Percentiles rank a stretch among this genome's conserved stretches.
Evolutionary conservation across 1,140 invertebrate genomes (phyloP).

Genomic region (Aphelenchoides besseyi): DNA sequence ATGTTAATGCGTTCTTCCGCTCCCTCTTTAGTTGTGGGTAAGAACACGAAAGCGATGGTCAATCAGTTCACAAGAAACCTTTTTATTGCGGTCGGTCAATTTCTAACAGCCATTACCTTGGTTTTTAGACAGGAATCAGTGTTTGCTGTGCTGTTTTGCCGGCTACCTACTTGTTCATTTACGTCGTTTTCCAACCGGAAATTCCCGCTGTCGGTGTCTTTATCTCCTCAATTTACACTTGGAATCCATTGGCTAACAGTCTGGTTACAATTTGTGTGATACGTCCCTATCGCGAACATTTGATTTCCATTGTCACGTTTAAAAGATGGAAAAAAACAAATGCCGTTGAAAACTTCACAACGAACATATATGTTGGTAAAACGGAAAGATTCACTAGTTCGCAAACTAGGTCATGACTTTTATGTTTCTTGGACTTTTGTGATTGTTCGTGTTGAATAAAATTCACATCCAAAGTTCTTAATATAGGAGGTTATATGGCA

Average conservation of each 20-base stretch:
- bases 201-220: neutral
- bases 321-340: neutral
- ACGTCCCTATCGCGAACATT: neutral
- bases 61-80: neutral
- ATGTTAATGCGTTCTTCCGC: neutral
- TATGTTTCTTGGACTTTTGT: too few species aligned
- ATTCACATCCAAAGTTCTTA: too few species aligned
- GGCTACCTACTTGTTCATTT: conserved; percentile 6
- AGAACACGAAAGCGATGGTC: neutral
- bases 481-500: too few species aligned
- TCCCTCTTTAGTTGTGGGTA: neutral
- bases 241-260: neutral
- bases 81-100: neutral
- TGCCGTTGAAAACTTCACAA: neutral
- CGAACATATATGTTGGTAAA: neutral
- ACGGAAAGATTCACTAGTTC: too few species aligned
- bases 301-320: neutral
- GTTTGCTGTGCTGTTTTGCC: conserved; percentile 4
- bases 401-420: too few species aligned
- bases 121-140: neutral
- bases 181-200: conserved; percentile 9
- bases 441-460: too few species aligned
- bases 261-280: neutral
- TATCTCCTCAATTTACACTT: conserved; percentile 9
- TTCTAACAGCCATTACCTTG: too few species aligned